These are phyloP conservation scores for Bergia sp. DNA, from an alignment of 92 coral and sea anemone genomes.

Conservation along the genomic window DNA sequence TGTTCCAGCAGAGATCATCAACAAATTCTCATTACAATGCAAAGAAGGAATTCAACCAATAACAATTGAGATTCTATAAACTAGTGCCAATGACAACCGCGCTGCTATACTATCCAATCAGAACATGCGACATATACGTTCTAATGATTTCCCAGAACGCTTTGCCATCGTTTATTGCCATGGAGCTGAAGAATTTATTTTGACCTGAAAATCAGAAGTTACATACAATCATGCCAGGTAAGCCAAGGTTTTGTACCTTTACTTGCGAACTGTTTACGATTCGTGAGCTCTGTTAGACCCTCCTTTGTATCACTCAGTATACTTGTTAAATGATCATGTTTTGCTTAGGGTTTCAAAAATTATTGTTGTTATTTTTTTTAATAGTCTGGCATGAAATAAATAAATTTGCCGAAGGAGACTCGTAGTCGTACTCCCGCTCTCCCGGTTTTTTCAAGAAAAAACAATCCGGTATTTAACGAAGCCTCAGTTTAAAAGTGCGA, in stretches of 20 bases:
- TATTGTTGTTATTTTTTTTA: no score
- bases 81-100: not conserved
- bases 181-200: conserved; percentile 6
- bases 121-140: conserved; percentile 2
- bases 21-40: conserved; percentile 16
- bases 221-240: conserved; percentile 12
- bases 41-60: not conserved
- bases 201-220: not conserved
- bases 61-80: not conserved
- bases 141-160: conserved; percentile 23
- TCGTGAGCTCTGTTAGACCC: not conserved
- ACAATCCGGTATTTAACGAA: no score
- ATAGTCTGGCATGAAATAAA: no score
- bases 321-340: not conserved
- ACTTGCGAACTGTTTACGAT: not conserved
- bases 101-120: conserved; percentile 26
- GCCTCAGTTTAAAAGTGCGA: no score
- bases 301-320: not conserved
- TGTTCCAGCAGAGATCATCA: not conserved
- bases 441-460: no score
- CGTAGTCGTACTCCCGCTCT: no score
- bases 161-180: conserved; percentile 31
- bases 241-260: not conserved
- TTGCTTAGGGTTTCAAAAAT: not conserved
- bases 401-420: no score